phyloP scores from a whole-genome alignment of 2,113 vertebrate species.

The Accipiter cooperii region DNA sequence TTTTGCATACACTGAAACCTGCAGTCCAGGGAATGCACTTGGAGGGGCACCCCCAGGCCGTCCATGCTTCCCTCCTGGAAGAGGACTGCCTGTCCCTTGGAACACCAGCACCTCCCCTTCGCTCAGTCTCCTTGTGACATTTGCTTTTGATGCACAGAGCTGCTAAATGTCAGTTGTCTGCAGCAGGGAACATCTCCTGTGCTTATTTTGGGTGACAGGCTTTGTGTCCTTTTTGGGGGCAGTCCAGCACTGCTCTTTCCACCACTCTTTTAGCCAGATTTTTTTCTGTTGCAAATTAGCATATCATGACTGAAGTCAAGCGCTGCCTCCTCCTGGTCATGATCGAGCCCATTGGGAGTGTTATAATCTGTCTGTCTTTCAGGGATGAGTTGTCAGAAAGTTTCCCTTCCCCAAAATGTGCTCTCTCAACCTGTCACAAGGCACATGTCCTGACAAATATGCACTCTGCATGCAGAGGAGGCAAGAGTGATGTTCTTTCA shows the following conservation, averaged over 20 bases:
- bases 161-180: background rate
- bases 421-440: conserved; percentile 6
- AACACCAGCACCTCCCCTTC: background rate
- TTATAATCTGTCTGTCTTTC: background rate
- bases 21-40: background rate
- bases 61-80: background rate
- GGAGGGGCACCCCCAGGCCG: background rate
- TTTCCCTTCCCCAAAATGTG: conserved; percentile 41
- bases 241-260: background rate
- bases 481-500: background rate
- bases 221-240: background rate
- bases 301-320: background rate
- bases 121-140: background rate
- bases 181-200: background rate
- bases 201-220: background rate
- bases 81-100: background rate
- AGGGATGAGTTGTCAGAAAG: conserved; percentile 32
- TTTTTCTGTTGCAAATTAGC: background rate
- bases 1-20: background rate
- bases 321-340: background rate
- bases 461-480: background rate
- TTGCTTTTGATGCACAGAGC: background rate
- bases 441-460: background rate
- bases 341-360: background rate
- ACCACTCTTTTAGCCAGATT: background rate